A percentile compares a stretch with the other conserved stretches of the same genome.
Evolutionary conservation across 2,888 invertebrate genomes (phyloP).

Genomic region (Sarcophaga caerulescens): DNA sequence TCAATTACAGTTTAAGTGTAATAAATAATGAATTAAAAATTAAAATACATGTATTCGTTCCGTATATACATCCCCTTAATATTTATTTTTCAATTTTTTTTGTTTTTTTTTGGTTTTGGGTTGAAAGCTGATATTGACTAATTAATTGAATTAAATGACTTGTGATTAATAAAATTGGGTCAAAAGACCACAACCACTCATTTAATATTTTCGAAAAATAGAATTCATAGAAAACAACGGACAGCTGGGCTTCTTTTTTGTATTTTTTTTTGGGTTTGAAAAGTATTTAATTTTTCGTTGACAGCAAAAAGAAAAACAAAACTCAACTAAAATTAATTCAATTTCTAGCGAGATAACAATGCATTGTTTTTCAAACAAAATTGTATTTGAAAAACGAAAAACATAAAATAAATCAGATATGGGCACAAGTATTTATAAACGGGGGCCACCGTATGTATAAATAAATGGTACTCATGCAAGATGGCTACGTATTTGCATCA

Average conservation of each 20-base stretch:
- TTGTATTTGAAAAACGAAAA: neutral
- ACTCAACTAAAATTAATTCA: neutral
- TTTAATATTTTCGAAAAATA: slow-evolving; percentile 18
- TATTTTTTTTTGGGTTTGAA: neutral
- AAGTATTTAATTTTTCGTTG: neutral
- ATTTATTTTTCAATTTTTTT: too few relatives aligned
- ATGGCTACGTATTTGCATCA: too few relatives aligned
- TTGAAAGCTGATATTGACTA: slow-evolving; percentile 27
- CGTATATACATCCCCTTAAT: too few relatives aligned
- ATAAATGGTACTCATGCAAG: neutral
- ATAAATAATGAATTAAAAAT: neutral
- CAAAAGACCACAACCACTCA: slow-evolving; percentile 49
- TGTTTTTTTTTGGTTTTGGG: neutral
- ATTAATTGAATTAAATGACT: slow-evolving; percentile 64
- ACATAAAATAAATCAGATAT: neutral
- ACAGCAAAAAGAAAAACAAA: neutral
- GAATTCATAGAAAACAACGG: slow-evolving; percentile 1
- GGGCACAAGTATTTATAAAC: neutral
- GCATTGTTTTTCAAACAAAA: neutral
- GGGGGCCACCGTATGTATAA: neutral
- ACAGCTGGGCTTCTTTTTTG: neutral
- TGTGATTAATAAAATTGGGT: slow-evolving; percentile 64
- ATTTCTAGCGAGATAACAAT: slow-evolving; percentile 5
- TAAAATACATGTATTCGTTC: neutral
- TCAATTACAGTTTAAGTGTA: too few relatives aligned